A percentile compares a stretch with the other conserved stretches of the same genome.
These are phyloP conservation scores for Drosophila teissieri DNA, from an alignment of 1,140 invertebrate genomes.

Conservation along the genomic window DNA sequence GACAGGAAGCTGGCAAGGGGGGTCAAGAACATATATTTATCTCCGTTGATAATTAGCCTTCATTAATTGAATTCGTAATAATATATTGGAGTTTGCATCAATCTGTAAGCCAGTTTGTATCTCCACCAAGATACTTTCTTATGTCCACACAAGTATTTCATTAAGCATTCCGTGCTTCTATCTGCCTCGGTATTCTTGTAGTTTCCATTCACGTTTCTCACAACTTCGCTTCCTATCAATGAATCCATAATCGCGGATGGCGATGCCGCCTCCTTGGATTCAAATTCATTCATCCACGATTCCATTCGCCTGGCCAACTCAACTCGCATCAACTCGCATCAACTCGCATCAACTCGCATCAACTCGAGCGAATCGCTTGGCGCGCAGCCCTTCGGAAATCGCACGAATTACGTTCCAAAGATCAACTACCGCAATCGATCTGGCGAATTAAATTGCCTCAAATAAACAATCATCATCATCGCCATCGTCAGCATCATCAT, in stretches of 20 bases:
- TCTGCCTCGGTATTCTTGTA: too few relatives aligned
- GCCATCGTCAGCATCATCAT: background rate
- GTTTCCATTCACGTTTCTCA: conserved; percentile 28
- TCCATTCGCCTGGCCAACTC: conserved; percentile 37
- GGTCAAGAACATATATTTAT: background rate
- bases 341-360: conserved; percentile 16
- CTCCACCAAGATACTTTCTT: too few relatives aligned
- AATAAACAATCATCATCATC: conserved; percentile 16
- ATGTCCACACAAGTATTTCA: too few relatives aligned
- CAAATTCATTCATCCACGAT: conserved; percentile 33
- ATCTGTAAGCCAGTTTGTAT: too few relatives aligned
- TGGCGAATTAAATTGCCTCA: conserved; percentile 41
- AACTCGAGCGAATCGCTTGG: conserved; percentile 18
- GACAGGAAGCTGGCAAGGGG: background rate
- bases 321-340: conserved; percentile 15
- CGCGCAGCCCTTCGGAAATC: background rate
- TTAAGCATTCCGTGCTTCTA: too few relatives aligned
- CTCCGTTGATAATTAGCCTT: too few relatives aligned
- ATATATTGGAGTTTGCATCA: background rate
- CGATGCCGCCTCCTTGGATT: conserved; percentile 12
- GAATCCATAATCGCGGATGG: conserved; percentile 25
- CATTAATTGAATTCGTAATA: too few relatives aligned
- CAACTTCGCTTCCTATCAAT: conserved; percentile 16
- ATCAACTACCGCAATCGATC: conserved; percentile 56
- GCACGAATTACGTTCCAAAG: conserved; percentile 39